Conservation (phyloP, 2,797 vertebrate genomes). For the Uromys caudimaculatus region DNA sequence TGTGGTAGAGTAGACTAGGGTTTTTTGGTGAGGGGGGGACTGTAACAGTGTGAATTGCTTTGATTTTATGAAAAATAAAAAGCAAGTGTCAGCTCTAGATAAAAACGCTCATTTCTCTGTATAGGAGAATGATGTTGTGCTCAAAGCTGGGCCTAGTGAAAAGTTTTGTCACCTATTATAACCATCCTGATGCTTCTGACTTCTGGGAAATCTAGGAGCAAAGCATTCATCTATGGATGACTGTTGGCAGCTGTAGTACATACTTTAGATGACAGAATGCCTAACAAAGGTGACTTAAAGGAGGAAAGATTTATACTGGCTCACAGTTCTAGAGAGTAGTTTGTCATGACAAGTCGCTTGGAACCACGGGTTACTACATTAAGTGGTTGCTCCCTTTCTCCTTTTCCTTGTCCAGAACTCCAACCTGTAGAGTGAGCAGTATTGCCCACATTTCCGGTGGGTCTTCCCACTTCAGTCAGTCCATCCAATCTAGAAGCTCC, state of each 20-base stretch:
- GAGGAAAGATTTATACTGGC: not conserved
- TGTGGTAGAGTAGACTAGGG: not conserved
- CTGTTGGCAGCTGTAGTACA: no score
- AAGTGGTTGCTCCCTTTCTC: no score
- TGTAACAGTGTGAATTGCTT: not conserved
- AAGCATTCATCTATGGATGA: no score
- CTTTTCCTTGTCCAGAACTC: not conserved
- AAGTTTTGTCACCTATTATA: not conserved
- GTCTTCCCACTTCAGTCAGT: not conserved
- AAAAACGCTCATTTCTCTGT: not conserved
- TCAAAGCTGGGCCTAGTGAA: not conserved
- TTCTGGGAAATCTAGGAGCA: no score
- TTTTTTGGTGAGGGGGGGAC: not conserved
- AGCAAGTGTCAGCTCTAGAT: not conserved
- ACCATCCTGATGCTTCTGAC: not conserved
- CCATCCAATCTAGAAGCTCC: not conserved
- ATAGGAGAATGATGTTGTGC: not conserved
- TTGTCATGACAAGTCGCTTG: no score
- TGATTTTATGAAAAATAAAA: not conserved
- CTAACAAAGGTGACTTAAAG: not conserved
- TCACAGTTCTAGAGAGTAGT: not conserved
- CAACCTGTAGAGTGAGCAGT: not conserved
- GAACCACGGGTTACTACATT: no score
- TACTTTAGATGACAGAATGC: not conserved
- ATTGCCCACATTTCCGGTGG: not conserved